Conservation (phyloP, 2,888 invertebrate genomes). For the Pristionchus fissidentatus region DNA sequence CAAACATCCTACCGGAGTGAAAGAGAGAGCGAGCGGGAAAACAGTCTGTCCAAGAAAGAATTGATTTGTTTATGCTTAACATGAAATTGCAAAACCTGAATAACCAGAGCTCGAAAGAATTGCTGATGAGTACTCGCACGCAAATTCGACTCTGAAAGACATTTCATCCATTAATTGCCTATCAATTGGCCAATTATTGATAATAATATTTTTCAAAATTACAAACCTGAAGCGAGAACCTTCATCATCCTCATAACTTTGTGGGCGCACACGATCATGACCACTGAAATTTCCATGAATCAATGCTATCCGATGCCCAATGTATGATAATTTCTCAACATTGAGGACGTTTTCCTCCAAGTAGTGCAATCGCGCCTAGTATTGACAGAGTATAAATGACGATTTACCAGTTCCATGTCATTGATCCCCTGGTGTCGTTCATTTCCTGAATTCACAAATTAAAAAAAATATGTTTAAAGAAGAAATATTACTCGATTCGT, state of each 20-base stretch:
- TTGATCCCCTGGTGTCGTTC: not conserved
- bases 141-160: slow-evolving; percentile 6
- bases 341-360: slow-evolving; percentile 9
- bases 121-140: slow-evolving; percentile 17
- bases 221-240: not conserved
- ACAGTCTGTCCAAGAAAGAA: slow-evolving; percentile 22
- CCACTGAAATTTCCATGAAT: slow-evolving; percentile 6
- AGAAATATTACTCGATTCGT: too few relatives aligned
- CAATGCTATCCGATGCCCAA: not conserved
- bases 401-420: not conserved
- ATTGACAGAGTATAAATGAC: slow-evolving; percentile 41
- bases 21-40: not conserved
- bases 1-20: slow-evolving; percentile 2
- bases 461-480: too few relatives aligned
- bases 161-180: too few relatives aligned
- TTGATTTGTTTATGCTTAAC: too few relatives aligned
- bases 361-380: not conserved
- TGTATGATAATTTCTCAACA: not conserved
- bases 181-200: too few relatives aligned
- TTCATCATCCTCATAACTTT: slow-evolving; percentile 16
- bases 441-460: not conserved
- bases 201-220: not conserved
- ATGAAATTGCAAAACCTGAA: slow-evolving; percentile 7
- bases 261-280: slow-evolving; percentile 35
- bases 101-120: slow-evolving; percentile 24